A percentile compares a stretch with the other conserved stretches of the same genome.
Conservation (phyloP, 2,888 invertebrate genomes). For the Drosophila cracens region DNA sequence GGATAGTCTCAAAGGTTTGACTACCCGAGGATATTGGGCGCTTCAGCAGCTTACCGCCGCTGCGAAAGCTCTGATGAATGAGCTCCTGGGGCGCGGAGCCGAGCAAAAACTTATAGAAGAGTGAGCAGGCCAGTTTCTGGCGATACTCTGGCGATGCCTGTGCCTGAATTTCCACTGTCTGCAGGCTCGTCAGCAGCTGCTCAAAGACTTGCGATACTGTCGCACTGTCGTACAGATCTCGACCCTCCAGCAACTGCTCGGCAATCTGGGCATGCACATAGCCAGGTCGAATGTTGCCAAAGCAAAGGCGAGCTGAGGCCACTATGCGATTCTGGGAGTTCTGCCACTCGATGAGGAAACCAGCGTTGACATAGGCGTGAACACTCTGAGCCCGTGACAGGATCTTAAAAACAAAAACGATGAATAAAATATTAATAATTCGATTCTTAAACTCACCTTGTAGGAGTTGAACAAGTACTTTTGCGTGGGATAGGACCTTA, state of each 20-base stretch:
- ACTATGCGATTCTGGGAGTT: slow-evolving; percentile 37
- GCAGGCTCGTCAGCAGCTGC: slow-evolving; percentile 87
- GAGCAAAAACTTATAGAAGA: slow-evolving; percentile 91
- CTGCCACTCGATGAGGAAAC: slow-evolving; percentile 87
- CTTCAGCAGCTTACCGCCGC: slow-evolving; percentile 86
- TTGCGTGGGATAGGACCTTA: slow-evolving; percentile 86
- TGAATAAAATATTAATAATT: not conserved
- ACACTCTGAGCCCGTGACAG: slow-evolving; percentile 91
- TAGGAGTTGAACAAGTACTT: slow-evolving; percentile 87
- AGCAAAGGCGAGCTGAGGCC: slow-evolving; percentile 86
- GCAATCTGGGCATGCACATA: slow-evolving; percentile 87
- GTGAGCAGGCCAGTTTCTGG: slow-evolving; percentile 88
- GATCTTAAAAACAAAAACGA: slow-evolving; percentile 84
- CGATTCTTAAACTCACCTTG: slow-evolving; percentile 86
- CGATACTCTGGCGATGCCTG: slow-evolving; percentile 90
- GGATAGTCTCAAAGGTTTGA: slow-evolving; percentile 90
- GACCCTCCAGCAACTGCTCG: slow-evolving; percentile 86
- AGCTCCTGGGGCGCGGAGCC: slow-evolving; percentile 86
- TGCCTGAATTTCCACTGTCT: slow-evolving; percentile 88
- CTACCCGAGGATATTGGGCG: slow-evolving; percentile 89
- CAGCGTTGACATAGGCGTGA: slow-evolving; percentile 91
- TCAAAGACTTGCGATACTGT: slow-evolving; percentile 84
- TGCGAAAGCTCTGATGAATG: slow-evolving; percentile 34
- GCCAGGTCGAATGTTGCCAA: slow-evolving; percentile 87
- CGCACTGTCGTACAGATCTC: slow-evolving; percentile 84